A percentile compares a stretch with the other conserved stretches of the same genome.
phyloP scores from a whole-genome alignment of 92 coral and sea anemone genomes.

The Epizoanthus scotinus region DNA sequence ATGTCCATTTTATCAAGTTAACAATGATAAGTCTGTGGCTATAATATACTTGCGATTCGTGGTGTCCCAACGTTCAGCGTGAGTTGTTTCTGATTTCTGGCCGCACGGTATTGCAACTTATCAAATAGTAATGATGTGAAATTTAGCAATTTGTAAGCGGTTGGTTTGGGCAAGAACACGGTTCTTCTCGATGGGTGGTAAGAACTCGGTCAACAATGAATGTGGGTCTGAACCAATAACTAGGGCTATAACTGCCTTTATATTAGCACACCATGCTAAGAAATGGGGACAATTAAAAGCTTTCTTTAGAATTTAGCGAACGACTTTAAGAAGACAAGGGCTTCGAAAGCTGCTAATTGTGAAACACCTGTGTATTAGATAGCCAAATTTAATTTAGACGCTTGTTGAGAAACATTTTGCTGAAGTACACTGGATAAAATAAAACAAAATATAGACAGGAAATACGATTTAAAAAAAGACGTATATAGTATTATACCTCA shows the following conservation, averaged over 20 bases:
- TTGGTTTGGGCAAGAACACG: conserved; percentile 37
- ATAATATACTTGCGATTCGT: not conserved
- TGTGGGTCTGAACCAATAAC: not conserved
- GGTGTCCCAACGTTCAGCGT: conserved; percentile 36
- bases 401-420: conserved; percentile 28
- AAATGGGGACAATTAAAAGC: not conserved
- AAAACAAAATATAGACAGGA: not conserved
- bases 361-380: conserved; percentile 40
- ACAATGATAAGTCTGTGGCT: not conserved
- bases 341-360: conserved; percentile 18
- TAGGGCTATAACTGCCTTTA: conserved; percentile 2
- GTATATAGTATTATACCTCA: not conserved
- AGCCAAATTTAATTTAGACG: conserved; percentile 42
- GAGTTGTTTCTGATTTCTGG: conserved; percentile 61
- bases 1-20: not conserved
- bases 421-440: not conserved
- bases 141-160: conserved; percentile 61
- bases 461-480: not conserved
- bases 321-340: not conserved
- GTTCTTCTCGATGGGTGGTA: conserved; percentile 45
- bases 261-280: not conserved
- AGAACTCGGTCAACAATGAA: not conserved
- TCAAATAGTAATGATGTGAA: conserved; percentile 82
- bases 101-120: conserved; percentile 79
- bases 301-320: conserved; percentile 2